Conservation (phyloP, 2,113 vertebrate genomes). For the Trochalopteron elliotii region DNA sequence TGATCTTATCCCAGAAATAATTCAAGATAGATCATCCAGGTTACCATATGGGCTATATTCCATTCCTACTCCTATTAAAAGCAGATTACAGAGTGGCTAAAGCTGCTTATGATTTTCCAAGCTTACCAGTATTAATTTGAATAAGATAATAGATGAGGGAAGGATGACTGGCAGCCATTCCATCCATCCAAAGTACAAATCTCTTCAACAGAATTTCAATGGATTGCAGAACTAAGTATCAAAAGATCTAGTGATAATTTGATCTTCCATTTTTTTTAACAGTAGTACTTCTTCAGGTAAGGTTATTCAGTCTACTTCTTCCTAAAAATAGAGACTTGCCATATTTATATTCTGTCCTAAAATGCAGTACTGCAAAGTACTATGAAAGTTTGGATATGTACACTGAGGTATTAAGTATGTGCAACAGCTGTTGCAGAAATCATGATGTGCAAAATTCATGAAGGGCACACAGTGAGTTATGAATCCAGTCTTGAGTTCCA, state of each 20-base stretch:
- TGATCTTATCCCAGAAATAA: conserved; percentile 49
- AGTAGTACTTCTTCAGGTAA: background rate
- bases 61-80: conserved; percentile 49
- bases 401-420: background rate
- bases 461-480: background rate
- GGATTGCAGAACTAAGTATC: background rate
- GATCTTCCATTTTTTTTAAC: background rate
- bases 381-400: background rate
- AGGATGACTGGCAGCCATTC: conserved; percentile 50
- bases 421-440: no score
- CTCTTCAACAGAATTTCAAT: conserved; percentile 41
- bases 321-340: background rate
- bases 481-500: background rate
- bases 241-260: background rate
- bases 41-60: conserved; percentile 60
- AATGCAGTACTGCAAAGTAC: background rate
- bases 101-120: conserved; percentile 60
- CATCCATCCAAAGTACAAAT: conserved; percentile 41
- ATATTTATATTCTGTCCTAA: background rate
- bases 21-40: conserved; percentile 43
- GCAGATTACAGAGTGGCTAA: conserved; percentile 50
- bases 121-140: conserved; percentile 60
- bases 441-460: background rate
- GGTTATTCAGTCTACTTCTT: background rate
- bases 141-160: conserved; percentile 52